phyloP scores from a whole-genome alignment of 2,888 invertebrate species.

The Theodoxus fluviatilis region DNA sequence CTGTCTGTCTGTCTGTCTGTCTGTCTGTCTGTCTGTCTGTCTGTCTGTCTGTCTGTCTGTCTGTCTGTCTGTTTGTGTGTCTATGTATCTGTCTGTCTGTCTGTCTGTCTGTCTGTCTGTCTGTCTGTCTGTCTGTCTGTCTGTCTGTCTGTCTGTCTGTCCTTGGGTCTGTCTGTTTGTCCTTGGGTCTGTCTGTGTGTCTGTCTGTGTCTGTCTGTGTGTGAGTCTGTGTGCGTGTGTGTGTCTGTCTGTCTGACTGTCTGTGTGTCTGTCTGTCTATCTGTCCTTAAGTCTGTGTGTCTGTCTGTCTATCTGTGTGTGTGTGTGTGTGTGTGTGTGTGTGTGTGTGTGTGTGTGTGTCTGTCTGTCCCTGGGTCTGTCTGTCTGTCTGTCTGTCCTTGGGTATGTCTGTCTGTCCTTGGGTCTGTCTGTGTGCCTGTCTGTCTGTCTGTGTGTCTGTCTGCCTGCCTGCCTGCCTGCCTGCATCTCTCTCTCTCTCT shows the following conservation, averaged over 20 bases:
- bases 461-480: background rate
- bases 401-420: background rate
- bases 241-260: background rate
- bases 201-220: background rate
- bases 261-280: slow-evolving; percentile 8
- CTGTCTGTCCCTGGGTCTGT: background rate
- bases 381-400: background rate
- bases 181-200: background rate
- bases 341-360: slow-evolving; percentile 5
- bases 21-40: background rate
- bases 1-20: background rate
- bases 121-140: background rate
- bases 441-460: background rate
- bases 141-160: background rate
- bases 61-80: background rate
- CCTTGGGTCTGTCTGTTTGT: background rate
- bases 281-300: background rate
- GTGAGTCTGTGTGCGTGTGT: background rate
- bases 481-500: background rate
- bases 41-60: slow-evolving; percentile 8
- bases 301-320: background rate
- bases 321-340: background rate
- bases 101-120: background rate
- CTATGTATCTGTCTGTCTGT: background rate
- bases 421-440: background rate